phyloP scores from a whole-genome alignment of 2,113 vertebrate species.

The Parus major region DNA sequence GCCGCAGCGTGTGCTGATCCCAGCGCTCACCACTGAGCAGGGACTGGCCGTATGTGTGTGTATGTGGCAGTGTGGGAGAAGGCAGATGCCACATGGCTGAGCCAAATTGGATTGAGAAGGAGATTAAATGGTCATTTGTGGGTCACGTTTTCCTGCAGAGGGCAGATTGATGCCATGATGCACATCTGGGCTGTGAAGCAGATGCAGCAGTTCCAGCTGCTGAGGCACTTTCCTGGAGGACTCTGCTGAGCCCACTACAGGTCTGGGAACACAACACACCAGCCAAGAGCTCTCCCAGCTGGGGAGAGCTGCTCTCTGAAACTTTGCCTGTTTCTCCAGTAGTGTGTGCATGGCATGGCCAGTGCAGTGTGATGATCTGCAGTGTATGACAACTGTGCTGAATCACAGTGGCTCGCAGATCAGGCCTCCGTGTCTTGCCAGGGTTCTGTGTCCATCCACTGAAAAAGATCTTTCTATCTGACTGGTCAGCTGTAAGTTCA shows the following conservation, averaged over 20 bases:
- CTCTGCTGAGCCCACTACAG: background rate
- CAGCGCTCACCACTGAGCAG: accelerated
- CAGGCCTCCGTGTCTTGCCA: background rate
- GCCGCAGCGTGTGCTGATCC: accelerated
- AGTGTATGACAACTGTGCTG: background rate
- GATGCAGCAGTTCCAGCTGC: background rate
- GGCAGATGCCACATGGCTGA: background rate
- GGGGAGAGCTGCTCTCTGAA: background rate
- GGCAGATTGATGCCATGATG: background rate
- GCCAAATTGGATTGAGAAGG: constrained; percentile 19
- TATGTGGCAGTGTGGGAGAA: background rate
- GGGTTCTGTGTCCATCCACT: background rate
- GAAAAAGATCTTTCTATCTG: background rate
- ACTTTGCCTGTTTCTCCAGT: background rate
- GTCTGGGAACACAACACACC: background rate
- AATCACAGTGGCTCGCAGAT: background rate
- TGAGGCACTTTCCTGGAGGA: background rate
- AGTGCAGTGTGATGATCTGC: background rate
- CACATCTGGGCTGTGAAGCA: background rate
- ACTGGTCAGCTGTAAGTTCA: background rate
- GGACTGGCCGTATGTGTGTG: accelerated
- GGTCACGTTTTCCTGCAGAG: background rate
- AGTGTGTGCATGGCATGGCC: background rate
- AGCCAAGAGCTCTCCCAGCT: background rate
- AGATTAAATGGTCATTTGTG: constrained; percentile 30